Evolutionary conservation across 1,140 invertebrate genomes (phyloP).

Genomic region (Polypedilum pembai): DNA sequence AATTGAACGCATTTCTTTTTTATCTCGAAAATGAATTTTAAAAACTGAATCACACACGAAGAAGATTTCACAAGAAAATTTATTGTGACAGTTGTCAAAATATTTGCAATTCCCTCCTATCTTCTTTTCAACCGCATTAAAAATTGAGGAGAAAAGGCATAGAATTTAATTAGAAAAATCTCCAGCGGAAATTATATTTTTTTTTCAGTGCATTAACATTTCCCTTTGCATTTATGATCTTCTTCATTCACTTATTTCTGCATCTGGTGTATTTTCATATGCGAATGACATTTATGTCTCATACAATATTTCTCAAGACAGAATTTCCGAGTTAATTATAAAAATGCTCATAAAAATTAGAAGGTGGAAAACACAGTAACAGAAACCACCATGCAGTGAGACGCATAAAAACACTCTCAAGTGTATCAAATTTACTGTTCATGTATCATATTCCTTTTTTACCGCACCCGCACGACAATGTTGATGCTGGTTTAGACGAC

Average conservation of each 20-base stretch:
- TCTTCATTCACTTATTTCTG: too few relatives aligned
- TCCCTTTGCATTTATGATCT: not conserved
- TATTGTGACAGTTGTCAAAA: constrained; percentile 12
- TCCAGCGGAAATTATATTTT: constrained; percentile 15
- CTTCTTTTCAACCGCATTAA: not conserved
- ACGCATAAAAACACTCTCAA: not conserved
- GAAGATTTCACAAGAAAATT: not conserved
- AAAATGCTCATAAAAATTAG: constrained; percentile 6
- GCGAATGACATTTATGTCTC: constrained; percentile 1
- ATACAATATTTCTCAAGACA: not conserved
- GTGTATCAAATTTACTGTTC: constrained; percentile 4
- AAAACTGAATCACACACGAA: not conserved
- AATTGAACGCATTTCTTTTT: not conserved
- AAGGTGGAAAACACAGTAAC: not conserved
- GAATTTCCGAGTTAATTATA: not conserved
- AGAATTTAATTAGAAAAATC: constrained; percentile 8
- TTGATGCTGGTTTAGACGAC: not conserved
- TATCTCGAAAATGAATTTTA: not conserved
- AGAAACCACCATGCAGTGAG: not conserved
- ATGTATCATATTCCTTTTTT: not conserved
- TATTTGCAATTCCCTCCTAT: not conserved
- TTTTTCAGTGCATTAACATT: constrained; percentile 15
- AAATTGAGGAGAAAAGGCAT: not conserved
- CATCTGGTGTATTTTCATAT: constrained; percentile 17
- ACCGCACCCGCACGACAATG: not conserved